Conservation (phyloP, 2,888 invertebrate species). For the Chironomus tentans region DNA sequence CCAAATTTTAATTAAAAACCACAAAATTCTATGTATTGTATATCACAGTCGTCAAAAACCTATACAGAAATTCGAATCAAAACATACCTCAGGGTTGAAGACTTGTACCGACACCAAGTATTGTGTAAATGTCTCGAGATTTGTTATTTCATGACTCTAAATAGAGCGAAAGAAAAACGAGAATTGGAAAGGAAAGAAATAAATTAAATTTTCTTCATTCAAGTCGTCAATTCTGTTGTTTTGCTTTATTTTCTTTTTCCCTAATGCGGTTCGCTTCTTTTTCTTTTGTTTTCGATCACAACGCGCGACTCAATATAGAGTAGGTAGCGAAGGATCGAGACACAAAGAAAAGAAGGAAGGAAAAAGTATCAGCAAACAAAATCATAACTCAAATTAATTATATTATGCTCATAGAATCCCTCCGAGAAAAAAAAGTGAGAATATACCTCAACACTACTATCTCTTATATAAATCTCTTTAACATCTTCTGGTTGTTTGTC, state of each 20-base stretch:
- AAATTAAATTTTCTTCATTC: not conserved
- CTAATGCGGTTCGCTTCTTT: no score
- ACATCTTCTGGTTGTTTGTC: constrained; percentile 50
- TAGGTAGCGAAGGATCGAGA: not conserved
- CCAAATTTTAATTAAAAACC: no score
- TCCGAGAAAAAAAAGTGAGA: not conserved
- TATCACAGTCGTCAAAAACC: not conserved
- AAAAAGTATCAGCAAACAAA: constrained; percentile 16
- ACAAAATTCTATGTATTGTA: no score
- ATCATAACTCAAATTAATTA: constrained; percentile 26
- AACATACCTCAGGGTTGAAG: constrained; percentile 59
- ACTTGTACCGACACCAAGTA: constrained; percentile 66
- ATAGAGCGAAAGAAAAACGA: constrained; percentile 27
- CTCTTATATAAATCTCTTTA: constrained; percentile 60
- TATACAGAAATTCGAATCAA: not conserved
- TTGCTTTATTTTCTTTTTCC: not conserved
- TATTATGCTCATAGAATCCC: not conserved
- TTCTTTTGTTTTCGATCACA: not conserved
- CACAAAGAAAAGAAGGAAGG: not conserved
- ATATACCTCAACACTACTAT: constrained; percentile 53
- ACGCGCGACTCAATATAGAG: not conserved
- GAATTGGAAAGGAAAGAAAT: not conserved
- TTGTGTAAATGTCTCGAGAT: constrained; percentile 62
- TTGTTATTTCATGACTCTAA: constrained; percentile 47
- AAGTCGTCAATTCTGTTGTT: not conserved